These are phyloP conservation scores for Oophaga sylvatica DNA, from an alignment of 2,797 vertebrate genomes.

Conservation along the genomic window DNA sequence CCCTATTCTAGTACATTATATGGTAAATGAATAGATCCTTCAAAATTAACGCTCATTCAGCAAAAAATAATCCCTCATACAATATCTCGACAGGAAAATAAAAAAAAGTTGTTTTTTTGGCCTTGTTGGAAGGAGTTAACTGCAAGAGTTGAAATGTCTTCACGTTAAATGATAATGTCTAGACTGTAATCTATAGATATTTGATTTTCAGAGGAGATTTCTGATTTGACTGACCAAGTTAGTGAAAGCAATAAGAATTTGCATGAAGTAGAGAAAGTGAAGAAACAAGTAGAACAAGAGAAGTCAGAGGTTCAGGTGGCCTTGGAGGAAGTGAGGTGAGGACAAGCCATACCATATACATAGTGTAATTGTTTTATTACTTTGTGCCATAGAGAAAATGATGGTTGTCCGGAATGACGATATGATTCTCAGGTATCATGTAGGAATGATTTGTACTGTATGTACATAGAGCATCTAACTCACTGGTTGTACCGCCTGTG, in stretches of 20 bases:
- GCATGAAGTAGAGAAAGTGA: slow-evolving; percentile 73
- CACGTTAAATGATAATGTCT: background rate
- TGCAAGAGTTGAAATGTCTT: background rate
- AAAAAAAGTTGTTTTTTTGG: too few species aligned
- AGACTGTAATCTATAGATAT: background rate
- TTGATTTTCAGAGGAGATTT: slow-evolving; percentile 72
- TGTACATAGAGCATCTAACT: background rate
- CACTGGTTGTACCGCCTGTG: too few species aligned
- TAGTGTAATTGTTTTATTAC: background rate
- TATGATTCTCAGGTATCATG: background rate
- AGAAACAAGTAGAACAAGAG: slow-evolving; percentile 72
- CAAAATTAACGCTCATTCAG: background rate
- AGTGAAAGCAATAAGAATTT: slow-evolving; percentile 74
- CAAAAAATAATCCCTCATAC: too few species aligned
- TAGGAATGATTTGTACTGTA: background rate
- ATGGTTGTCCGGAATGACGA: background rate
- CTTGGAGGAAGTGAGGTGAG: slow-evolving; percentile 72
- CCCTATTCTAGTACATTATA: too few species aligned
- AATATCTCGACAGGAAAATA: too few species aligned
- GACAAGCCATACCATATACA: background rate
- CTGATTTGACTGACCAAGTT: slow-evolving; percentile 73
- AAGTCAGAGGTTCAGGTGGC: slow-evolving; percentile 71
- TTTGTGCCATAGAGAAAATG: background rate
- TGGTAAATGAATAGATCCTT: background rate
- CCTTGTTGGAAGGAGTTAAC: too few species aligned